Evolutionary conservation across 2,888 invertebrate species (phyloP), one percentile per base, ranked within the genome.

Genomic region (Rhamphomyia laevipes): DNA sequence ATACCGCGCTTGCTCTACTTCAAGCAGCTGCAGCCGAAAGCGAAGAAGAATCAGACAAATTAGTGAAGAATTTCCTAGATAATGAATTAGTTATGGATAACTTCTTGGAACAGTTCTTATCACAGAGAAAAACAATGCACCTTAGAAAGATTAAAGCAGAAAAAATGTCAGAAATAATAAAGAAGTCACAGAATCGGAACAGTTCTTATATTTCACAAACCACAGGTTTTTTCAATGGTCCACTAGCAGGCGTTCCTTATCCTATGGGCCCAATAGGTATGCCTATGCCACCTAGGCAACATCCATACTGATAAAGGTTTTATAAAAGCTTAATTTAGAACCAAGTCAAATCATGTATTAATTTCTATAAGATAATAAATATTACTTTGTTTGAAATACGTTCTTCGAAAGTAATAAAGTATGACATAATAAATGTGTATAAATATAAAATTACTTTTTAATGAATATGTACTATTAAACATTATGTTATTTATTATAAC

Each of bases 1-100:
- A 95, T 59, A 88, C 90, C 21, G 85, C 90, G 1, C 74, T 90
- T 53, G 94, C 92, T 1, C 71, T 95, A 43, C 74, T 97, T 13
- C 91, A 94, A 74, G 84, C 94, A 11, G 86, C 92, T 12, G 87
- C 93, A 23, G 89, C 92, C 31, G 87, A 94, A 73, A 82, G 86
- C 48, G 97, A 97, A 67, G 95, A 96, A 64, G 82, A 90, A 63
- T 89, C 94, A 0, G 97, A 97, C 72, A 77, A 77, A 53, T 66
- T 86, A 42, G 84, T 90, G 0, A 84, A 88, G 60, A 78, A 83
- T 56, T 93, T 95, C 62, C 74, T 91, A 35, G 78, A 82, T 13
- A 68, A 58, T 35, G 80, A 80, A 63, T 67, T 73, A 3, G 80
- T 83, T 47, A 74, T 86, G 9, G 96, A 95, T 17, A 79, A 82